Evolutionary conservation across 2,113 vertebrate species (phyloP), one percentile per base, ranked within the genome.

Genomic region (Trichomycterus rosablanca): DNA sequence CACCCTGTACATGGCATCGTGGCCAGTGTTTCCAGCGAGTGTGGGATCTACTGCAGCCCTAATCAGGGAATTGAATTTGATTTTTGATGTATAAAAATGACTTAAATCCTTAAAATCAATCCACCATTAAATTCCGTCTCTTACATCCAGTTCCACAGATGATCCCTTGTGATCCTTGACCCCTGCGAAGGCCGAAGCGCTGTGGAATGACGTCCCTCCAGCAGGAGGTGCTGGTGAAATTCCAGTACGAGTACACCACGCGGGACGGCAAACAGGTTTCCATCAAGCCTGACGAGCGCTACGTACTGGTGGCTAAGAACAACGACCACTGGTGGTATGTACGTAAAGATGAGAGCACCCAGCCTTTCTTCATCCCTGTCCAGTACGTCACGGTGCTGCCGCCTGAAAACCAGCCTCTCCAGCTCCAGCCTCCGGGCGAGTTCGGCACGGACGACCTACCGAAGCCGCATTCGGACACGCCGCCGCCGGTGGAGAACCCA

Each of bases 311-410:
- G 45, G 83, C 84, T 40, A 86, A 86, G 50, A 93, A 91, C 16
- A 95, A 90, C 1, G 83, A 90, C 5, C 87, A 93, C 81, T 96
- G 94, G 93, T 96, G 95, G 95, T 89, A 92, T 1, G 93, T 98
- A 37, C 65, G 81, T 53, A 87, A 63, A 69, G 88, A 88, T 62
- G 82, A 18, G 71, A 53, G 72, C 30, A 22, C 84, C 12, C 85
- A 80, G 2, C 90, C 94, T 45, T 95, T 96, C 74, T 95, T 89
- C 56, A 80, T 97, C 52, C 94, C 93, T 0, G 93, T 92, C 0
- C 83, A 88, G 71, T 97, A 97, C 2, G 90, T 97, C 60, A 92
- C 84, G 63, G 87, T 89, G 68, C 70, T 91, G 52, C 66, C 81
- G 0, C 48, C 74, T 0, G 50, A 59, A 1, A 6, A n/a, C 11